phyloP scores from a whole-genome alignment of 2,888 invertebrate genomes.

The Bruchidius siliquastri region DNA sequence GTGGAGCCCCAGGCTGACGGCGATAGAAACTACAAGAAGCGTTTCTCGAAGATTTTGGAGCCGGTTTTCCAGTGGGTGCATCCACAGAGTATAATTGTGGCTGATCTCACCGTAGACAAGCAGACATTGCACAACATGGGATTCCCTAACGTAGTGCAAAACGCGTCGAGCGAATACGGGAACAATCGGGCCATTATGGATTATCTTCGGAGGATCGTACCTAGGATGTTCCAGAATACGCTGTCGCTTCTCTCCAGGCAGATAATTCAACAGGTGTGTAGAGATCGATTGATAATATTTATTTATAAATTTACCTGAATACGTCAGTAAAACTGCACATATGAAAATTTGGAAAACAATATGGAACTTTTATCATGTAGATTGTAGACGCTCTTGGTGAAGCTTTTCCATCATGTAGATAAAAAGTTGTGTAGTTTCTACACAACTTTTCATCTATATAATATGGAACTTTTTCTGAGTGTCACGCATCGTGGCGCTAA shows the following conservation, averaged over 20 bases:
- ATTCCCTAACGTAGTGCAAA: constrained; percentile 69
- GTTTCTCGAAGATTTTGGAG: constrained; percentile 76
- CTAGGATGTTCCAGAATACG: constrained; percentile 87
- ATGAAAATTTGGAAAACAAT: no score
- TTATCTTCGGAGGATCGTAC: constrained; percentile 77
- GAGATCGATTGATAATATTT: background rate
- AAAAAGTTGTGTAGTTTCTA: no score
- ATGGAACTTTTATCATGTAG: no score
- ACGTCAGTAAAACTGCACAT: no score
- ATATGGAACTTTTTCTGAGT: no score
- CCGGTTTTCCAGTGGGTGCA: constrained; percentile 76
- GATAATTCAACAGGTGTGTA: constrained; percentile 70
- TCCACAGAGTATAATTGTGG: constrained; percentile 69
- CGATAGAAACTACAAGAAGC: constrained; percentile 73
- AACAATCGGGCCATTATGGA: constrained; percentile 66
- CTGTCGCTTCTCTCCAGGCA: constrained; percentile 74
- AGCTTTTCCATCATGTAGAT: no score
- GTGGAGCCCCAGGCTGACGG: constrained; percentile 77
- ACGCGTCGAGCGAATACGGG: constrained; percentile 39
- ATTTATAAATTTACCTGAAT: no score
- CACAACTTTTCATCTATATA: no score
- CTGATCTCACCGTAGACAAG: constrained; percentile 81
- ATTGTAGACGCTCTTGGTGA: no score
- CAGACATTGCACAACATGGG: constrained; percentile 73
- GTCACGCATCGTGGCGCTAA: no score